Base-by-base conservation (phyloP, 2,113 vertebrate species). In the Silurus glanis region DNA sequence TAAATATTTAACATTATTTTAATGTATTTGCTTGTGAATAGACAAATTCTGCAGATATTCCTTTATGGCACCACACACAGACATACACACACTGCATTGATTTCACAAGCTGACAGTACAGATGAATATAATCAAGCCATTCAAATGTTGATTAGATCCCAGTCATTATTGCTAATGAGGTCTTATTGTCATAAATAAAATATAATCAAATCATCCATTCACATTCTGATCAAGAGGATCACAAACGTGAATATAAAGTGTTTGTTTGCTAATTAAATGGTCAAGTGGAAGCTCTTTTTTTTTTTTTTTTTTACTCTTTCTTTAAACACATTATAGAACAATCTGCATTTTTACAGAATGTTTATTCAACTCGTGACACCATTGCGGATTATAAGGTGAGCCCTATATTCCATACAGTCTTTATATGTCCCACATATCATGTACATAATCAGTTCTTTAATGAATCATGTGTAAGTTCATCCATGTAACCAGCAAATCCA, bases 311-410 rank as follows among this genome's bases (percentile, higher is more conserved):
- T 58, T 74, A 82, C 66, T 88, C 55, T 84, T 85, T 80, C 71
- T 87, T 69, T 83, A 83, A 64, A 88, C 66, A 82, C 79, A 88
- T 62, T 19, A 23, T 89, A 87, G 76, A 86, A 82, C 82, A 16
- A 51, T 51, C 21, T 75, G 72, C 84, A 13, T 14, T 53, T 53
- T 53, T 53, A n/a, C 90, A 89, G 84, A 79, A 87, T 66, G 55
- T 2, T 23, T 1, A 49, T 21, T 45, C 8, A 37, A 23, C 13
- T 51, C 1, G 4, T 19, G 12, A 51, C 1, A 5, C 86, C 66
- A 74, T 86, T 84, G 89, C 67, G 76, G 85, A 45, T 72, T 47
- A 72, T 10, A 45, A 9, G 16, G 16, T 45, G 7, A 71, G 37
- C 69, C 37, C 37, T 37, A 37, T 37, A 37, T 37, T 37, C 37